phyloP scores from a whole-genome alignment of 2,888 invertebrate genomes.

The Drosophila parthenogenetica region DNA sequence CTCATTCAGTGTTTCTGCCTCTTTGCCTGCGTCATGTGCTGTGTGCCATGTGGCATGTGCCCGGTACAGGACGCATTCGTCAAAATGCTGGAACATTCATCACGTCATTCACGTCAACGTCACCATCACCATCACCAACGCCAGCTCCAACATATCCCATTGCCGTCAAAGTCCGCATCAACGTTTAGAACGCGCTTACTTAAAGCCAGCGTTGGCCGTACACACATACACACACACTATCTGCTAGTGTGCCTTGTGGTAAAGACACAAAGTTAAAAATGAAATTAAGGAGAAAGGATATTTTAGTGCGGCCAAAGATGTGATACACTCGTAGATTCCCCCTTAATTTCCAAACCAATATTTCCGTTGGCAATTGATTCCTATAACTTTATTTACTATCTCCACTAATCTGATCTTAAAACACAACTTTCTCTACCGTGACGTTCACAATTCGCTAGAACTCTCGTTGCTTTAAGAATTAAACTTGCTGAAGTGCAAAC shows the following conservation, averaged over 20 bases:
- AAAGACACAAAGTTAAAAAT: background rate
- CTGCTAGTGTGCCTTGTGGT: background rate
- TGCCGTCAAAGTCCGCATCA: slow-evolving; percentile 39
- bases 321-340: too few relatives aligned
- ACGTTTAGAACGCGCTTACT: slow-evolving; percentile 72
- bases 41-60: slow-evolving; percentile 10
- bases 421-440: too few relatives aligned
- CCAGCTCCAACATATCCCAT: slow-evolving; percentile 14
- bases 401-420: too few relatives aligned
- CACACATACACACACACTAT: background rate
- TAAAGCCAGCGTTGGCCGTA: slow-evolving; percentile 20
- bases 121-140: slow-evolving; percentile 31
- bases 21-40: background rate
- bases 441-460: too few relatives aligned
- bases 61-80: slow-evolving; percentile 63
- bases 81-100: slow-evolving; percentile 75
- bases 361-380: too few relatives aligned
- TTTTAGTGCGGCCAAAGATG: too few relatives aligned
- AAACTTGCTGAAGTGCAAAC: slow-evolving; percentile 1
- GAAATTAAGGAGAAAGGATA: too few relatives aligned
- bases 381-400: too few relatives aligned
- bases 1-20: background rate
- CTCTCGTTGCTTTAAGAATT: background rate
- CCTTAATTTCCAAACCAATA: too few relatives aligned
- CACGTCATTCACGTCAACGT: slow-evolving; percentile 75